Evolutionary conservation across 2,113 vertebrate genomes (phyloP), one percentile per base, ranked within the genome.

Genomic region (Caloenas nicobarica): DNA sequence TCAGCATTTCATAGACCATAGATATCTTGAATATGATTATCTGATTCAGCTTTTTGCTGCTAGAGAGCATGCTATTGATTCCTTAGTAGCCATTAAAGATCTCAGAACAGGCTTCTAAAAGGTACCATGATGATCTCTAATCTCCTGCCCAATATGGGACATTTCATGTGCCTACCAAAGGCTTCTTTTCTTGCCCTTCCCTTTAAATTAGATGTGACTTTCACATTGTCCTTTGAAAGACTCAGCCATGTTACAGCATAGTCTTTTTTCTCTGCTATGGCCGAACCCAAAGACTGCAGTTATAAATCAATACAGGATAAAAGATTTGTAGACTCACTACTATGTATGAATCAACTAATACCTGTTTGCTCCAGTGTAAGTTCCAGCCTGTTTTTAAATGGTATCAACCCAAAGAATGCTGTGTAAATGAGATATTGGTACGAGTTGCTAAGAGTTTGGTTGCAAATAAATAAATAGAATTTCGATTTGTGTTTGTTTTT

Each of bases 401-500:
- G n/a, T 80, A 23, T 54, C 34, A 51, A 19, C 28, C 8, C 53
- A 65, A 66, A 50, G 13, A 73, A 51, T 7, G 31, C 15, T n/a
- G 9, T 44, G n/a, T 80, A 57, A 80, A 48, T 23, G 38, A 66
- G 29, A 7, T 36, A 15, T 1, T n/a, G n/a, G n/a, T 64, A 8
- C 0, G 9, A 42, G 5, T 50, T 48, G 6, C 50, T 60, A 46
- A 31, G 19, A 46, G 36, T 48, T 38, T 51, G 3, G 5, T 50
- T 87, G 58, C 8, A 65, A 78, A 18, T 58, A 24, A 71, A 5
- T 91, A 91, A 90, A 5, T 16, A 66, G 29, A 76, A 31, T 69
- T 89, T 89, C 88, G 70, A 89, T 88, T 86, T 96, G 38, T 96
- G 51, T 96, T 93, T 79, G 86, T 46, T 95, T 95, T 98, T 97